These are phyloP conservation scores for Gobio occitaniae DNA, from an alignment of 2,797 vertebrate genomes.

Conservation along the genomic window DNA sequence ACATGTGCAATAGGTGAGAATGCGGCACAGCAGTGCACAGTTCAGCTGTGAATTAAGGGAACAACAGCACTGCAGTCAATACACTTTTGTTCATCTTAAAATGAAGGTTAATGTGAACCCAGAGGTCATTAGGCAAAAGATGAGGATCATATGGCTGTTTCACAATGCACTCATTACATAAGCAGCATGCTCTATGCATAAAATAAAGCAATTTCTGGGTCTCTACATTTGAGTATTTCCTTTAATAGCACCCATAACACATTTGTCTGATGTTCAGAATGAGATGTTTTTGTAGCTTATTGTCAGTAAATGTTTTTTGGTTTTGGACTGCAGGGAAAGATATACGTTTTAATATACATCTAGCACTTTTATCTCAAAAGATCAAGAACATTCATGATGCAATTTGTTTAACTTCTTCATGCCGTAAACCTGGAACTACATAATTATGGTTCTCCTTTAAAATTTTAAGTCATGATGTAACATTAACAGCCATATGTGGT, in stretches of 20 bases:
- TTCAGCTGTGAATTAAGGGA: conserved; percentile 13
- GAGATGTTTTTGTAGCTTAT: background rate
- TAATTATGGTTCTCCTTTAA: too few species aligned
- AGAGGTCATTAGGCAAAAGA: conserved; percentile 2
- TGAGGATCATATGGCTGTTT: background rate
- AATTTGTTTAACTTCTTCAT: background rate
- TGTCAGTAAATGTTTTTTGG: background rate
- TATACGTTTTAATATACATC: background rate
- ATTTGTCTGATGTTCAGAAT: background rate
- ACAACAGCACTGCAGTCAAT: background rate
- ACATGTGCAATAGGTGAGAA: background rate
- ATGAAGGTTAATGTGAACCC: background rate
- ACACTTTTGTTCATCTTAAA: background rate
- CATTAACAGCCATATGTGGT: too few species aligned
- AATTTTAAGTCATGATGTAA: too few species aligned
- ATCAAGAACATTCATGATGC: background rate
- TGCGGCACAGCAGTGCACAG: background rate
- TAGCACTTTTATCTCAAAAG: background rate
- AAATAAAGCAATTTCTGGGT: background rate
- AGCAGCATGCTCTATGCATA: background rate
- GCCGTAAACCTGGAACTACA: background rate
- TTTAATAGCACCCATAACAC: background rate
- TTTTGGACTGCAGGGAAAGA: background rate
- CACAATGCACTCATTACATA: background rate
- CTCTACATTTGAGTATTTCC: background rate